These are phyloP conservation scores for Zenarchopterus dispar DNA, from an alignment of 2,797 vertebrate genomes.

Conservation along the genomic window DNA sequence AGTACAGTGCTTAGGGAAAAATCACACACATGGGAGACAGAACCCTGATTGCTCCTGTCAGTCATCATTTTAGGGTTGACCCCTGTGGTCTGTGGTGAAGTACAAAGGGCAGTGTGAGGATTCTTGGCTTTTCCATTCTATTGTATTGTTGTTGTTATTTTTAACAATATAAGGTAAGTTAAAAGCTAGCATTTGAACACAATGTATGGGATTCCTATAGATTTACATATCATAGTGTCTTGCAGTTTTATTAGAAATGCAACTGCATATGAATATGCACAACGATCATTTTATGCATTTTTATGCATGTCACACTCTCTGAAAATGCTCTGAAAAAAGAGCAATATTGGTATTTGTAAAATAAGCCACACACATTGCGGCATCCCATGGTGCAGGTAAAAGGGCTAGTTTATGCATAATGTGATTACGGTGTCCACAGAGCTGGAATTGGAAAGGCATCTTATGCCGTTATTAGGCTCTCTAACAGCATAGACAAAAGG, in stretches of 20 bases:
- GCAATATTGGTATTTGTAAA: slow-evolving; percentile 50
- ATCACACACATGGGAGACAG: slow-evolving; percentile 31
- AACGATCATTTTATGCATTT: too few species aligned
- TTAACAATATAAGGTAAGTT: background rate
- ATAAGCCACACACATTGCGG: slow-evolving; percentile 31
- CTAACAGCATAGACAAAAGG: slow-evolving; percentile 30
- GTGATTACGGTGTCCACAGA: slow-evolving; percentile 64
- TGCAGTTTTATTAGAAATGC: background rate
- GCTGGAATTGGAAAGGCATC: slow-evolving; percentile 58
- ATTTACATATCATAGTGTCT: too few species aligned
- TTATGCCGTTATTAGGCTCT: slow-evolving; percentile 58
- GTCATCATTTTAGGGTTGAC: slow-evolving; percentile 55
- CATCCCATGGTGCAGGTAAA: slow-evolving; percentile 60
- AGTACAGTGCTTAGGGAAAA: slow-evolving; percentile 43
- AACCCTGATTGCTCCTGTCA: slow-evolving; percentile 52
- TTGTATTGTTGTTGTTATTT: background rate
- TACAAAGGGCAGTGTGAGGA: slow-evolving; percentile 5
- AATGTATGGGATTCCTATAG: background rate
- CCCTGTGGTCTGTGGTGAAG: slow-evolving; percentile 11
- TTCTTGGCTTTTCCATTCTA: slow-evolving; percentile 6
- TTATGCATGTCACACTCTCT: background rate
- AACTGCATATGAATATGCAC: slow-evolving; percentile 4
- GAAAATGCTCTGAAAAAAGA: slow-evolving; percentile 10
- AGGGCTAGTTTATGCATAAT: slow-evolving; percentile 61
- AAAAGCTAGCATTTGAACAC: slow-evolving; percentile 10